These are phyloP conservation scores for Neogale vison DNA, from an alignment of 2,113 vertebrate genomes.

Conservation along the genomic window DNA sequence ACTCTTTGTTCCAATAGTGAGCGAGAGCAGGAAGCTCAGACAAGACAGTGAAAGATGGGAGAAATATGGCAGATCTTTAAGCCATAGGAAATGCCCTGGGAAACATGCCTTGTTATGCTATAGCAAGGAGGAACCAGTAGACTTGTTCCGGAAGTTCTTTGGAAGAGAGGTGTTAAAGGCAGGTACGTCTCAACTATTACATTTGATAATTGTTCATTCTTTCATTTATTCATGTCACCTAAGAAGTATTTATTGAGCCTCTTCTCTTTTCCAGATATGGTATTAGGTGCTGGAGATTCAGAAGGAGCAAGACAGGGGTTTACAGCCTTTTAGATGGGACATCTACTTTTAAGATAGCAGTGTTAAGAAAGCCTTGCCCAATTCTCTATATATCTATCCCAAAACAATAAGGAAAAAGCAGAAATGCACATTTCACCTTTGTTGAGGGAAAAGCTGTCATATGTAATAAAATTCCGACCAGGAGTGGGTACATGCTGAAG, in stretches of 20 bases:
- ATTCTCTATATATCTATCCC: slow-evolving; percentile 9
- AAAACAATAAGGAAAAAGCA: slow-evolving; percentile 29
- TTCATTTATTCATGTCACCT: slow-evolving; percentile 5
- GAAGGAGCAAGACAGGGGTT: neutral
- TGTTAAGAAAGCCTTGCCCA: neutral
- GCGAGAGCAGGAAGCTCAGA: neutral
- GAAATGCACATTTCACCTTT: slow-evolving; percentile 6
- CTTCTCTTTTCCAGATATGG: neutral
- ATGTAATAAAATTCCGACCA: neutral
- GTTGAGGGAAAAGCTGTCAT: neutral
- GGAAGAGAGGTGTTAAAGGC: neutral
- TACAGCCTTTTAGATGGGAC: neutral
- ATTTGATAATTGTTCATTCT: slow-evolving; percentile 1
- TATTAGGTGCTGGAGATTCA: neutral
- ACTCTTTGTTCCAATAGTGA: neutral
- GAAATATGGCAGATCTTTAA: neutral
- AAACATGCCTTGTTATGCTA: neutral
- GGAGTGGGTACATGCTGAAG: neutral
- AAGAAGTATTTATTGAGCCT: neutral
- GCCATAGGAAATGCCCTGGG: neutral
- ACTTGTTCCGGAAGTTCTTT: neutral
- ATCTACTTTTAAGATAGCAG: neutral
- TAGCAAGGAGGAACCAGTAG: neutral
- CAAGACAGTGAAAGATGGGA: neutral
- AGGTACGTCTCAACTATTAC: neutral